Conservation (phyloP, 2,113 vertebrate genomes). For the Cynopterus brachyotis region DNA sequence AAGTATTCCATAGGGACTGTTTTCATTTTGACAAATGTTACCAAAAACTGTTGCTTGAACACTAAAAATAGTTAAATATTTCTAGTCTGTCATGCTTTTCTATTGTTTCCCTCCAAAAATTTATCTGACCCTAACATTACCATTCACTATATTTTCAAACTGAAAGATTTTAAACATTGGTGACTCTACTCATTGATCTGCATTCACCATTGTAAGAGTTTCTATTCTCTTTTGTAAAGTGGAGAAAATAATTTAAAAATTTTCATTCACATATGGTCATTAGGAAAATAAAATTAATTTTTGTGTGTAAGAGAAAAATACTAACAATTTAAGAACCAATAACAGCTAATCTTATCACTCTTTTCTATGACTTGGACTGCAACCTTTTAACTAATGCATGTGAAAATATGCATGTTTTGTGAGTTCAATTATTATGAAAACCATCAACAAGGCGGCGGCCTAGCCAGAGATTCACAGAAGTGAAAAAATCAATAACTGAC, state of each 20-base stretch:
- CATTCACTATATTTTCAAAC: not conserved
- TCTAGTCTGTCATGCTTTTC: not conserved
- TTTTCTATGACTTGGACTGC: not conserved
- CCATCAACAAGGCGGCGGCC: not conserved
- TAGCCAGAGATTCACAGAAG: not conserved
- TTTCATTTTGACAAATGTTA: not conserved
- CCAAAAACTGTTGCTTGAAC: not conserved
- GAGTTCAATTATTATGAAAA: not conserved
- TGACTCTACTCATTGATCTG: not conserved
- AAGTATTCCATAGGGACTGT: not conserved
- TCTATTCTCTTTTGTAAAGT: not conserved
- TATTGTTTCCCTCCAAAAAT: not conserved
- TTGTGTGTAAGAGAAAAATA: not conserved
- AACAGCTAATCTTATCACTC: not conserved
- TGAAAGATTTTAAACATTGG: not conserved
- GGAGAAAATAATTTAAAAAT: not conserved
- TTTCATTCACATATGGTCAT: not conserved
- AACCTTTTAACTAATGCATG: not conserved
- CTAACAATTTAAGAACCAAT: not conserved
- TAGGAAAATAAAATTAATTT: not conserved
- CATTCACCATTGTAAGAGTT: not conserved
- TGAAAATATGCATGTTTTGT: not conserved
- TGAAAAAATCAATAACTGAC: not conserved
- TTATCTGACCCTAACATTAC: not conserved
- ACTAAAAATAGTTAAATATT: not conserved